A percentile compares a stretch with the other conserved stretches of the same genome.
phyloP scores from a whole-genome alignment of 1,140 invertebrate genomes.

The Drosophila nannoptera region DNA sequence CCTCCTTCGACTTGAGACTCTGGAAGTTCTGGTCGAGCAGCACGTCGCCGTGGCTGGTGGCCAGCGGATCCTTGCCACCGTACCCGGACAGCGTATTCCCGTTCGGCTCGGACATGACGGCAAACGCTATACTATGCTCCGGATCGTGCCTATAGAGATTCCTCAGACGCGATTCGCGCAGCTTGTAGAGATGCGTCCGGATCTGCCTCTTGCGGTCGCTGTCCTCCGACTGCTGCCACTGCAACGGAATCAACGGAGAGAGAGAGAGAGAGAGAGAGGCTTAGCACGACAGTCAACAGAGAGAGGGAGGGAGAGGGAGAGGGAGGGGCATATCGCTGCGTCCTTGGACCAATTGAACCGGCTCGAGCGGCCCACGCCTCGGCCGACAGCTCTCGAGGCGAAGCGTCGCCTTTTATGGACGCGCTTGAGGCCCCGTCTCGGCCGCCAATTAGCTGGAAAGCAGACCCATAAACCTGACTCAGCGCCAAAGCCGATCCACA shows the following conservation, averaged over 20 bases:
- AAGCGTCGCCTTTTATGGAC: conserved; percentile 46
- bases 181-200: conserved; percentile 88
- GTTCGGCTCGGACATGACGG: conserved; percentile 75
- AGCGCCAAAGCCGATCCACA: not conserved
- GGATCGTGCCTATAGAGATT: conserved; percentile 83
- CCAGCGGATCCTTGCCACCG: conserved; percentile 71
- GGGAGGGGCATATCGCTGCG: conserved; percentile 4
- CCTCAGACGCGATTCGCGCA: conserved; percentile 87
- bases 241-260: conserved; percentile 52
- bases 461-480: conserved; percentile 18
- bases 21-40: conserved; percentile 87
- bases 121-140: conserved; percentile 21
- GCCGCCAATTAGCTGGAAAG: conserved; percentile 56
- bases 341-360: conserved; percentile 60
- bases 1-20: conserved; percentile 87
- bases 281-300: no score
- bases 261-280: not conserved
- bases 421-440: conserved; percentile 32
- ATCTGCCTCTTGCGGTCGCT: conserved; percentile 92
- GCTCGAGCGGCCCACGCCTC: conserved; percentile 23
- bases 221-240: conserved; percentile 93
- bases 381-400: conserved; percentile 1
- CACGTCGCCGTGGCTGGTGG: conserved; percentile 83
- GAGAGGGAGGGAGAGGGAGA: not conserved
- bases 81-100: conserved; percentile 55